Percentiles rank a stretch among this genome's conserved stretches.
These are phyloP conservation scores for Dione juno DNA, from an alignment of 2,888 invertebrate species.

Conservation along the genomic window DNA sequence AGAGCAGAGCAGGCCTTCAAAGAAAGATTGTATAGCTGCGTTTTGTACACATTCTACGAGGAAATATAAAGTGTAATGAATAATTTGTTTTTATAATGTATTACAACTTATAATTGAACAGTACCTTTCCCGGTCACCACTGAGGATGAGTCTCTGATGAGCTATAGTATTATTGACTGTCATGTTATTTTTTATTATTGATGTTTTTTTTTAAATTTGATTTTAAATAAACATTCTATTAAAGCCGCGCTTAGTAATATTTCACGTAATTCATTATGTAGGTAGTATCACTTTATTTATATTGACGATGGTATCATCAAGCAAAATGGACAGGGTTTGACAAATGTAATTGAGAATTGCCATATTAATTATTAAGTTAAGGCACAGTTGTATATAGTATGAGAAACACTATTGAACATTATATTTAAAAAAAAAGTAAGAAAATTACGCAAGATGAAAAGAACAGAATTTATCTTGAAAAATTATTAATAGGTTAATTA, in stretches of 20 bases:
- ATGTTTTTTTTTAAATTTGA: neutral
- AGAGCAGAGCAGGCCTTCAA: too few relatives aligned
- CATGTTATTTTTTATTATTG: slow-evolving; percentile 54
- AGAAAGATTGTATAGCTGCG: neutral
- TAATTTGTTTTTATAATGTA: neutral
- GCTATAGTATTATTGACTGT: slow-evolving; percentile 81
- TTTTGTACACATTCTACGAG: neutral
- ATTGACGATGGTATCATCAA: neutral
- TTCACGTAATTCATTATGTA: neutral
- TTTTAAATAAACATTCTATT: neutral
- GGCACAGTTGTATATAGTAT: too few relatives aligned
- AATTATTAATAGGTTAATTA: too few relatives aligned
- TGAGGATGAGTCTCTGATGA: slow-evolving; percentile 77
- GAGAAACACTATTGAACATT: too few relatives aligned
- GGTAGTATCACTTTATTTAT: slow-evolving; percentile 7
- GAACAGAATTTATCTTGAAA: too few relatives aligned
- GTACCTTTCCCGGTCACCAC: slow-evolving; percentile 78
- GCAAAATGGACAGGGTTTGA: slow-evolving; percentile 2
- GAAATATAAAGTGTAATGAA: neutral
- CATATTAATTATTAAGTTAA: too few relatives aligned
- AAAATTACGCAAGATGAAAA: too few relatives aligned
- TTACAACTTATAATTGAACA: neutral
- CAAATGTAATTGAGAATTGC: slow-evolving; percentile 2
- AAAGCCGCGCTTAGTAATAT: neutral
- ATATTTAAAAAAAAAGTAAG: too few relatives aligned